A percentile compares a stretch with the other conserved stretches of the same genome.
These are phyloP conservation scores for Pseudachorutes palmiensis DNA, from an alignment of 1,140 invertebrate species.

Conservation along the genomic window DNA sequence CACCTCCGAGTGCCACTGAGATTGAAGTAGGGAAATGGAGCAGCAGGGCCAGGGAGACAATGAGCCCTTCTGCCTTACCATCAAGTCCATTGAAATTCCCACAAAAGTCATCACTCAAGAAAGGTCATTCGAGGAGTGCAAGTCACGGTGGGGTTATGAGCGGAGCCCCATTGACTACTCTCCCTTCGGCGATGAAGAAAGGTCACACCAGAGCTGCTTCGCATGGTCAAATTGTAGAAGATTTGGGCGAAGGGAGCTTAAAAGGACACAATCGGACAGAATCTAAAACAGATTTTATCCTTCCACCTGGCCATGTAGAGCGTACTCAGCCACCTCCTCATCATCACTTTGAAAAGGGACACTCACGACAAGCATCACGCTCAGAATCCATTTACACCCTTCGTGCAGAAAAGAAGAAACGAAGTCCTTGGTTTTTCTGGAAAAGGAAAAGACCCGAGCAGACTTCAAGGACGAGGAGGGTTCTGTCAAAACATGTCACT, in stretches of 20 bases:
- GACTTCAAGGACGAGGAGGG: slow-evolving; percentile 53
- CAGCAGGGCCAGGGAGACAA: not conserved
- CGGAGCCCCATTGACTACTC: slow-evolving; percentile 12
- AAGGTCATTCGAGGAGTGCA: slow-evolving; percentile 62
- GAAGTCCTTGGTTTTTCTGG: slow-evolving; percentile 41
- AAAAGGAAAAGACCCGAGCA: slow-evolving; percentile 28
- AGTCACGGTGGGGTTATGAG: slow-evolving; percentile 55
- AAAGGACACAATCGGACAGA: slow-evolving; percentile 67
- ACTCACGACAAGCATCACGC: slow-evolving; percentile 55
- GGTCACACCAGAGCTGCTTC: slow-evolving; percentile 76
- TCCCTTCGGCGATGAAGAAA: slow-evolving; percentile 43
- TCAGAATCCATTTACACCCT: slow-evolving; percentile 83
- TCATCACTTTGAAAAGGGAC: slow-evolving; percentile 41
- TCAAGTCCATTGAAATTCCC: not conserved
- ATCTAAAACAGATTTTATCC: slow-evolving; percentile 69
- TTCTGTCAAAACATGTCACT: slow-evolving; percentile 72
- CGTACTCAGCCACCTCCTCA: slow-evolving; percentile 13
- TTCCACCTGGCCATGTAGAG: slow-evolving; percentile 50
- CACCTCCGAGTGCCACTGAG: not conserved
- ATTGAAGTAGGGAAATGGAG: not conserved
- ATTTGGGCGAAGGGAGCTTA: slow-evolving; percentile 41
- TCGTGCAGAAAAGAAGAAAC: slow-evolving; percentile 49
- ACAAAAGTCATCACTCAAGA: slow-evolving; percentile 15
- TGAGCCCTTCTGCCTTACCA: not conserved
- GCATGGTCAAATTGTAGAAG: slow-evolving; percentile 69